phyloP scores from a whole-genome alignment of 2,113 vertebrate genomes.

The Rhodinocichla rosea region DNA sequence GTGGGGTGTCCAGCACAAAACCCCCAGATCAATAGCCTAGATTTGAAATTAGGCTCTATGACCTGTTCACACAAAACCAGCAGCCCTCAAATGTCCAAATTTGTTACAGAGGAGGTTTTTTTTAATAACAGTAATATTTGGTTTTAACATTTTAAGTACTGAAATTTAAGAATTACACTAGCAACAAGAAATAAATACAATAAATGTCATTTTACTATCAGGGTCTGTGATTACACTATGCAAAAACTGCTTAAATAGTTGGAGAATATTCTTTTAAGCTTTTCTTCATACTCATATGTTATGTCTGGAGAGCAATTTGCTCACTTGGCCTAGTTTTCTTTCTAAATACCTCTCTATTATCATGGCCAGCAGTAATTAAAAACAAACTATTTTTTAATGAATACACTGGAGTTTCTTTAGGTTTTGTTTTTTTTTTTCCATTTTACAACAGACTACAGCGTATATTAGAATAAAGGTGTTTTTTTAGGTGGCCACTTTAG shows the following conservation, averaged over 20 bases:
- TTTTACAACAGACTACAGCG: not conserved
- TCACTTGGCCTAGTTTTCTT: not conserved
- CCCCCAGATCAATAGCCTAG: accelerated
- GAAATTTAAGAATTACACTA: not conserved
- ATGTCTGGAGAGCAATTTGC: not conserved
- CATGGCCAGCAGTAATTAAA: not conserved
- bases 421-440: not conserved
- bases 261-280: not conserved
- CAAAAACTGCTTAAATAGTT: not conserved
- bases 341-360: not conserved
- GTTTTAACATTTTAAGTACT: not conserved
- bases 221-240: not conserved
- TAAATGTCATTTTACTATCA: not conserved
- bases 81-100: not conserved
- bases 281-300: not conserved
- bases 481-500: not conserved
- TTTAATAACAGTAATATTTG: not conserved
- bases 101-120: not conserved
- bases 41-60: not conserved
- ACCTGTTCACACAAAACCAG: not conserved
- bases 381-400: not conserved
- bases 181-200: not conserved
- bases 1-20: not conserved
- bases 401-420: not conserved
- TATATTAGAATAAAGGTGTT: not conserved